These are phyloP conservation scores for Remorina albescens DNA, from an alignment of 2,797 vertebrate genomes.

Conservation along the genomic window DNA sequence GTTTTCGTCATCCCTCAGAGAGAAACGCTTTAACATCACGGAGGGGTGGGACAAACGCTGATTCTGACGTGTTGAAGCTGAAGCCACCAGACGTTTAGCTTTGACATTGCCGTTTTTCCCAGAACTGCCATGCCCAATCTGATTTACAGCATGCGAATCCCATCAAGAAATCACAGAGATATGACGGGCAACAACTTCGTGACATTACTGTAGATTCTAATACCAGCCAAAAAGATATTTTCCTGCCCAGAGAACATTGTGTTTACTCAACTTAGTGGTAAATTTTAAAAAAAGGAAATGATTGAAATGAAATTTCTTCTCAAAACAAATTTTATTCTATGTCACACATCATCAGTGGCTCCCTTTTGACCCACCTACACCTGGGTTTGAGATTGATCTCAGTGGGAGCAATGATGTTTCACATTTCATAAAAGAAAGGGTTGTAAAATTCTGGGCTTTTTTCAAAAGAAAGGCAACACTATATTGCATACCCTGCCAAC, in stretches of 20 bases:
- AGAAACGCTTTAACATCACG: slow-evolving; percentile 48
- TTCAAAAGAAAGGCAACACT: slow-evolving; percentile 9
- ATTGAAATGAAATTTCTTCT: slow-evolving; percentile 18
- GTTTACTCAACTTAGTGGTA: slow-evolving; percentile 28
- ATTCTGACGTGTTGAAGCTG: slow-evolving; percentile 20
- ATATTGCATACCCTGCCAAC: background rate
- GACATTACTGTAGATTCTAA: slow-evolving; percentile 51
- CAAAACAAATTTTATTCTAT: slow-evolving; percentile 34
- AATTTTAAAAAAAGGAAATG: slow-evolving; percentile 29
- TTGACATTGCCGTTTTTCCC: slow-evolving; percentile 52
- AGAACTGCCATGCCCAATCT: slow-evolving; percentile 16
- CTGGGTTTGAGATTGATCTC: slow-evolving; percentile 44
- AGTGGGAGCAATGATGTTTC: slow-evolving; percentile 30
- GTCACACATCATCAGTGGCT: slow-evolving; percentile 54
- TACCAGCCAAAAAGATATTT: slow-evolving; percentile 28
- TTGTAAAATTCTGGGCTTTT: slow-evolving; percentile 18
- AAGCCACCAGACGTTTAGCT: slow-evolving; percentile 39
- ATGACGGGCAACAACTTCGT: slow-evolving; percentile 43
- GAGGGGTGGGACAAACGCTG: slow-evolving; percentile 13
- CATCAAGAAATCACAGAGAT: slow-evolving; percentile 47
- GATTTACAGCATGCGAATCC: slow-evolving; percentile 41
- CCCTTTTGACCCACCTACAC: slow-evolving; percentile 38
- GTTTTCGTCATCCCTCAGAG: slow-evolving; percentile 30
- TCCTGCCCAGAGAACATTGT: background rate
- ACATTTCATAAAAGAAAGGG: slow-evolving; percentile 46